These are phyloP conservation scores for Salarias fasciatus DNA, from an alignment of 2,797 vertebrate species.

Conservation along the genomic window DNA sequence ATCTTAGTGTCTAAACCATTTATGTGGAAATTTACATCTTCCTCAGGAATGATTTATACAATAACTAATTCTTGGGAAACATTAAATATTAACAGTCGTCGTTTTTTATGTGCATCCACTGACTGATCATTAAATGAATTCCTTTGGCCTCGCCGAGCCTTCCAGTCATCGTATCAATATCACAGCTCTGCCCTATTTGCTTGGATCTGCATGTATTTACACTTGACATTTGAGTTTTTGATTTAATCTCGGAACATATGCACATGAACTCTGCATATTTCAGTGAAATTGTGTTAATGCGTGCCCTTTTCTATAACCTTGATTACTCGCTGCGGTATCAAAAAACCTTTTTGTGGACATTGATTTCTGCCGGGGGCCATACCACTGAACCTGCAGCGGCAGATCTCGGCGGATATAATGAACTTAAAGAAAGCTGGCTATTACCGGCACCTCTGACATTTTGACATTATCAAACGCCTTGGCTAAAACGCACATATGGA, in stretches of 20 bases:
- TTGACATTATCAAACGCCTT: constrained; percentile 78
- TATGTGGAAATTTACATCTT: no score
- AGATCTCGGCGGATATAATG: constrained; percentile 74
- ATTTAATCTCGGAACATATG: constrained; percentile 77
- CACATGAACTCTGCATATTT: constrained; percentile 80
- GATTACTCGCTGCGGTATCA: constrained; percentile 77
- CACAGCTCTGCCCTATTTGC: constrained; percentile 53
- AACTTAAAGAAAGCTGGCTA: constrained; percentile 76
- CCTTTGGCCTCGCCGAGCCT: constrained; percentile 24
- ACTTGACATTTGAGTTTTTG: constrained; percentile 80
- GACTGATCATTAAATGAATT: no score
- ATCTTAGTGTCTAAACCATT: no score
- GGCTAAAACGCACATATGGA: constrained; percentile 69
- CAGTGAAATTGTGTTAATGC: constrained; percentile 73
- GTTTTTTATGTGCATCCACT: constrained; percentile 17
- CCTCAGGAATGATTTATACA: constrained; percentile 11
- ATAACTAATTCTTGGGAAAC: constrained; percentile 9
- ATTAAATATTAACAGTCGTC: constrained; percentile 20
- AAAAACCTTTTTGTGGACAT: constrained; percentile 78
- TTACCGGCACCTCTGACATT: constrained; percentile 79
- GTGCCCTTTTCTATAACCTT: constrained; percentile 76
- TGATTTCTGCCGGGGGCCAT: constrained; percentile 79
- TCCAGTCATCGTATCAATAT: constrained; percentile 52
- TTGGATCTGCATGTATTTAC: constrained; percentile 71
- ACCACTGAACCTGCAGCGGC: constrained; percentile 69